phyloP scores from a whole-genome alignment of 1,140 invertebrate species.

The Philotrypesis tridentata region DNA sequence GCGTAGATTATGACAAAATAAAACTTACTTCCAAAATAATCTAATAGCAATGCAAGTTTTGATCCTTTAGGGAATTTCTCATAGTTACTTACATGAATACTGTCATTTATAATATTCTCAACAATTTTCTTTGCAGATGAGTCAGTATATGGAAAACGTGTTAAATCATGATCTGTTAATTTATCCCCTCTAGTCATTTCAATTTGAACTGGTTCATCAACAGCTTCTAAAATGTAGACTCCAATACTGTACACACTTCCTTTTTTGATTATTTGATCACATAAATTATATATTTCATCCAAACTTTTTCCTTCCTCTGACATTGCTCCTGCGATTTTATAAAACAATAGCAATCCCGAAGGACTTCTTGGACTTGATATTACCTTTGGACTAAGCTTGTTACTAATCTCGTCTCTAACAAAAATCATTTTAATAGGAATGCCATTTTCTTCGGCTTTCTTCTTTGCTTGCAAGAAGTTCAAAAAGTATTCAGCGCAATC shows the following conservation, averaged over 20 bases:
- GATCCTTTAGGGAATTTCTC: background rate
- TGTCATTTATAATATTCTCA: slow-evolving; percentile 27
- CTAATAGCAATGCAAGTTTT: slow-evolving; percentile 24
- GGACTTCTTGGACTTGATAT: slow-evolving; percentile 70
- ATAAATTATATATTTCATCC: slow-evolving; percentile 67
- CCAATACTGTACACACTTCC: slow-evolving; percentile 57
- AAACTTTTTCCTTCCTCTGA: slow-evolving; percentile 76
- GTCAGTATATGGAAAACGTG: background rate
- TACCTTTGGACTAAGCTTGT: slow-evolving; percentile 67
- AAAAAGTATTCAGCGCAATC: slow-evolving; percentile 81
- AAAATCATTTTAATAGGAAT: slow-evolving; percentile 65
- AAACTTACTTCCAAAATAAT: slow-evolving; percentile 36
- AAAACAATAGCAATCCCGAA: slow-evolving; percentile 77
- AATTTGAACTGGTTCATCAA: slow-evolving; percentile 1
- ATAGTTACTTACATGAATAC: slow-evolving; percentile 7
- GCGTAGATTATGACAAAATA: background rate
- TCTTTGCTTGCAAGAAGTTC: slow-evolving; percentile 78
- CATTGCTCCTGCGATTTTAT: slow-evolving; percentile 82
- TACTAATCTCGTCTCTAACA: slow-evolving; percentile 71
- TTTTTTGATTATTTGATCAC: slow-evolving; percentile 57
- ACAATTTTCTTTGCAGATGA: slow-evolving; percentile 27
- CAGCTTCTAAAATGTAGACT: slow-evolving; percentile 44
- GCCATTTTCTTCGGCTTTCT: slow-evolving; percentile 71
- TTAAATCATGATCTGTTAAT: slow-evolving; percentile 44
- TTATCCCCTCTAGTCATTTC: slow-evolving; percentile 42